Evolutionary conservation across 2,888 invertebrate genomes (phyloP), one percentile per base, ranked within the genome.

Genomic region (Synergus laeviventris): DNA sequence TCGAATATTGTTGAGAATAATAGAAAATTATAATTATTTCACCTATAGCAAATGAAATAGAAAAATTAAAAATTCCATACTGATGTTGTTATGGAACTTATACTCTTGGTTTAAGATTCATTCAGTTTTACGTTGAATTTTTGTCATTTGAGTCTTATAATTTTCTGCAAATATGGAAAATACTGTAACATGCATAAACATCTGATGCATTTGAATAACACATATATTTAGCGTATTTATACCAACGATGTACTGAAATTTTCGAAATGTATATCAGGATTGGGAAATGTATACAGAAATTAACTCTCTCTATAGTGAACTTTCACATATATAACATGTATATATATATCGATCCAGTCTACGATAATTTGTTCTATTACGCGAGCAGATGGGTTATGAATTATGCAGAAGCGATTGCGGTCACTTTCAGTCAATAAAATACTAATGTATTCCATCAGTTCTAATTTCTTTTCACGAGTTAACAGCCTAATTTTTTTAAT

Each of bases 401-500:
- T 56, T 56, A 56, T 56, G 56, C 56, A 56, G 14, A 21, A 56
- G 21, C 49, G 49, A 49, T 49, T 49, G 49, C n/a, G 49, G 8
- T 49, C 49, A 49, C n/a, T 49, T 49, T 49, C 8, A 2, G 0
- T 2, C n/a, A 49, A 49, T 49, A 49, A 49, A 49, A 18, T 49
- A 49, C n/a, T 18, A n/a, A n/a, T 49, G n/a, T 2, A 49, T 49
- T 49, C 49, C n/a, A 49, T 49, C n/a, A 9, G 2, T 49, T n/a
- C 49, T 49, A 49, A 49, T n/a, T 49, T 49, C n/a, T 39, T n/a
- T 49, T 49, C 9, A n/a, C 9, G 49, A n/a, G 0, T 49, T 2
- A n/a, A 7, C 2, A 39, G 9, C 11, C 11, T 9, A 9, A n/a
- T 4, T 49, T 49, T n/a, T 18, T 18, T n/a, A 8, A 49, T n/a